Evolutionary conservation across 2,797 vertebrate species (phyloP).

Genomic region (Graptemys geographica): DNA sequence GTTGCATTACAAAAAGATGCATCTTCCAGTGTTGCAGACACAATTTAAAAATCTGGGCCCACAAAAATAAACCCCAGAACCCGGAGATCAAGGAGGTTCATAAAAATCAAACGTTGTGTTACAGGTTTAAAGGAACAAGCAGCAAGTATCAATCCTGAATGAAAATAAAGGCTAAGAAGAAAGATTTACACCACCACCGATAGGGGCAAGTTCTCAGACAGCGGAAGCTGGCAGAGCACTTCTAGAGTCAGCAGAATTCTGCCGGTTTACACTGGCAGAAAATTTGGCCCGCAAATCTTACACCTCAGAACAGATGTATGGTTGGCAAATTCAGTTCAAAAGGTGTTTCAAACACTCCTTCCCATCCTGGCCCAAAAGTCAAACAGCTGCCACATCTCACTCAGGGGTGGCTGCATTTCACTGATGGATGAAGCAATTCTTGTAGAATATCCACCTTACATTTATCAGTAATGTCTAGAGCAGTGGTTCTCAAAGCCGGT

Average conservation of each 20-base stretch:
- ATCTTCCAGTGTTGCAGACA: too few relatives aligned
- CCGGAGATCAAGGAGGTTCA: rapidly evolving
- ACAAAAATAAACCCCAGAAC: rapidly evolving
- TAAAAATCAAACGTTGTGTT: rapidly evolving
- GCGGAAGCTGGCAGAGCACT: background rate
- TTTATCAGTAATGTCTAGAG: rapidly evolving
- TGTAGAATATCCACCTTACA: rapidly evolving
- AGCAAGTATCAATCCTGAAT: rapidly evolving
- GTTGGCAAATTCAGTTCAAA: background rate
- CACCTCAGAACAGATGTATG: background rate
- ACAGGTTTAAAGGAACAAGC: rapidly evolving
- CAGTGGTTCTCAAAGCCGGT: too few relatives aligned
- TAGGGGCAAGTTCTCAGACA: background rate
- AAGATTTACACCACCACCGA: background rate
- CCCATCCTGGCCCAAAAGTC: background rate
- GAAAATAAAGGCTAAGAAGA: background rate
- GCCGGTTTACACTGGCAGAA: background rate
- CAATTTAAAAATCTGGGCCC: background rate
- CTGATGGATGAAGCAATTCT: background rate
- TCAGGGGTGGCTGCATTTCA: rapidly evolving
- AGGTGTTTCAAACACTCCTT: background rate
- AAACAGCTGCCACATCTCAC: background rate
- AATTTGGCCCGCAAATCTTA: background rate
- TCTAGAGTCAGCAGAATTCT: background rate
- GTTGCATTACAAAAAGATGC: background rate